Conservation (phyloP, 2,113 vertebrate genomes). For the Gymnorhina tibicen region DNA sequence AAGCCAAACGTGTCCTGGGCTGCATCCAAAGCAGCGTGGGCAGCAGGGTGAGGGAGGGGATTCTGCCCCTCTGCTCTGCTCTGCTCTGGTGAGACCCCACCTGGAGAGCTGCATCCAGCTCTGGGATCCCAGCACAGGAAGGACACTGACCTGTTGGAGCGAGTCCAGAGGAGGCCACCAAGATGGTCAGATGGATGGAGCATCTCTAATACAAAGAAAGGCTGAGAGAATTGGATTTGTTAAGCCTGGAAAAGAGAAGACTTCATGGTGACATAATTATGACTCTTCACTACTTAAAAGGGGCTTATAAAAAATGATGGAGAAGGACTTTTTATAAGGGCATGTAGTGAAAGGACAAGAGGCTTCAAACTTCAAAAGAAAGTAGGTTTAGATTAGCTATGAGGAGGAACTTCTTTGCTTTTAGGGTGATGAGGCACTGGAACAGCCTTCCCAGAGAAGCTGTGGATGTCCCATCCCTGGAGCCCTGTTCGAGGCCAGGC, state of each 20-base stretch:
- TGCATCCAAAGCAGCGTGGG: rapidly evolving
- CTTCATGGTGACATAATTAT: neutral
- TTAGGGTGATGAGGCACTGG: neutral
- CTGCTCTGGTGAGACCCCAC: neutral
- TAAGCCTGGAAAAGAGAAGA: neutral
- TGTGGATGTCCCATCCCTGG: neutral
- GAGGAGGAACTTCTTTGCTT: neutral
- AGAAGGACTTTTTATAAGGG: neutral
- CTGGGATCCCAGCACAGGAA: neutral
- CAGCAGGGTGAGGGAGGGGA: neutral
- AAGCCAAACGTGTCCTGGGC: neutral
- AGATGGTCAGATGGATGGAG: neutral
- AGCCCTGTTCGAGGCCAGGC: neutral
- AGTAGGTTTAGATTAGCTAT: neutral
- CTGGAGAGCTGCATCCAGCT: neutral
- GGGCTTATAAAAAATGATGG: neutral
- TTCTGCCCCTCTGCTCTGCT: neutral
- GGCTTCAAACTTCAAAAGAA: neutral
- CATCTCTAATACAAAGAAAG: neutral
- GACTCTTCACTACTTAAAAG: neutral
- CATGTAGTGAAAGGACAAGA: neutral
- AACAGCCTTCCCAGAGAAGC: neutral
- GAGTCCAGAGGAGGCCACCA: neutral
- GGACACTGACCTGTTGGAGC: rapidly evolving
- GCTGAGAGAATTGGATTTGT: neutral